These are phyloP conservation scores for Luehdorfia chinensis DNA, from an alignment of 1,140 invertebrate genomes.

Conservation along the genomic window DNA sequence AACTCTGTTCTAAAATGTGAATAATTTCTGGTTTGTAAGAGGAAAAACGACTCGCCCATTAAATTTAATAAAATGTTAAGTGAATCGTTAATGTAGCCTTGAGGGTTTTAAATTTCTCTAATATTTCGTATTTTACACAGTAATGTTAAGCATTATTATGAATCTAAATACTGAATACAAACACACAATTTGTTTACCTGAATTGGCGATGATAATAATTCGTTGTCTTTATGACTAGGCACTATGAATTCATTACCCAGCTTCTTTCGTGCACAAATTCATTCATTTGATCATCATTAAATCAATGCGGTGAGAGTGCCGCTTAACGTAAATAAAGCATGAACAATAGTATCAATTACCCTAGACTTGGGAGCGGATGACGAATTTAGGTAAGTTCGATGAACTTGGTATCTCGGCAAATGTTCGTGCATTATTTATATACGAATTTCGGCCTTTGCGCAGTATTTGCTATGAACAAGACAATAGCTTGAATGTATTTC, in stretches of 20 bases:
- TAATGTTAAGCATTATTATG: too few species aligned
- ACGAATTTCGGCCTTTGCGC: conserved; percentile 30
- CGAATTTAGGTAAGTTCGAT: conserved; percentile 20
- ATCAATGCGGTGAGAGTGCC: conserved; percentile 4
- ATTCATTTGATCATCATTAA: conserved; percentile 10
- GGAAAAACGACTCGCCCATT: too few species aligned
- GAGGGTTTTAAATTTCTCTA: too few species aligned
- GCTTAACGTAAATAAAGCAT: conserved; percentile 3
- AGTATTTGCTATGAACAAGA: conserved; percentile 27
- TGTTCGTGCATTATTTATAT: conserved; percentile 46
- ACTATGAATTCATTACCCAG: conserved; percentile 1
- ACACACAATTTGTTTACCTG: too few species aligned
- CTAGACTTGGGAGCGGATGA: conserved; percentile 16
- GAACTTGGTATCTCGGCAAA: conserved; percentile 21
- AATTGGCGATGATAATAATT: too few species aligned
- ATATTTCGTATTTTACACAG: too few species aligned
- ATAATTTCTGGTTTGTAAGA: too few species aligned
- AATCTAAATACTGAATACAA: too few species aligned
- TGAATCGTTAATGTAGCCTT: too few species aligned
- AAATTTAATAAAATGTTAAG: too few species aligned
- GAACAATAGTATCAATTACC: background rate
- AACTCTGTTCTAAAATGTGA: too few species aligned
- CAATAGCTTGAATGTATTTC: conserved; percentile 31
- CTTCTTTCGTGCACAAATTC: background rate
- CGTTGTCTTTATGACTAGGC: too few species aligned